Conservation (phyloP, 2,113 vertebrate genomes). For the Nibea coibor region DNA sequence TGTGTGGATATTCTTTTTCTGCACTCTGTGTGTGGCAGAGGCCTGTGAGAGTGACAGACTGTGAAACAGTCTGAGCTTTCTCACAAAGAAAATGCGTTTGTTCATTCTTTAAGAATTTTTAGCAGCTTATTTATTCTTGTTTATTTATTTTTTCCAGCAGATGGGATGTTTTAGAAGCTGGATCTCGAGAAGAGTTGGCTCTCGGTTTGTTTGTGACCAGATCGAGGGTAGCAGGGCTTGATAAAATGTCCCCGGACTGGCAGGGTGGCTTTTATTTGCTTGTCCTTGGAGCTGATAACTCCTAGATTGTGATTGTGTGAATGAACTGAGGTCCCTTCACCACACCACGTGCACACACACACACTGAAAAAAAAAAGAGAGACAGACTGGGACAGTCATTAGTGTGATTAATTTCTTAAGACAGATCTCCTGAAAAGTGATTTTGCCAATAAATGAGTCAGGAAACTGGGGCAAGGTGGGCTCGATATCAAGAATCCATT, state of each 20-base stretch:
- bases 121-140: too few relatives aligned
- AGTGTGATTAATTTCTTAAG: conserved; percentile 3
- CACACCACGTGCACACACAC: conserved; percentile 53
- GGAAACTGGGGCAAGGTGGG: background rate
- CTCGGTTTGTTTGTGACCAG: conserved; percentile 80
- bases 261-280: conserved; percentile 83
- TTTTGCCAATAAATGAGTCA: background rate
- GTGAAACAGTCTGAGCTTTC: background rate
- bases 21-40: background rate
- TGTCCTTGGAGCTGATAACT: conserved; percentile 87
- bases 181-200: conserved; percentile 62
- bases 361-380: background rate
- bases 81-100: background rate
- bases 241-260: conserved; percentile 82
- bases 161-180: conserved; percentile 8
- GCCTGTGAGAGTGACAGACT: background rate
- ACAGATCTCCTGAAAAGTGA: background rate
- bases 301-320: conserved; percentile 83
- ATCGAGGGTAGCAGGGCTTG: conserved; percentile 67
- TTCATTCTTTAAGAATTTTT: background rate
- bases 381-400: background rate
- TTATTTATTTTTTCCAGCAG: conserved; percentile 10
- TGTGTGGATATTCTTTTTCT: too few relatives aligned
- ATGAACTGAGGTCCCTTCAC: conserved; percentile 87
- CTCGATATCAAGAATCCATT: background rate